phyloP scores from a whole-genome alignment of 2,113 vertebrate species.

The Phasianus colchicus region DNA sequence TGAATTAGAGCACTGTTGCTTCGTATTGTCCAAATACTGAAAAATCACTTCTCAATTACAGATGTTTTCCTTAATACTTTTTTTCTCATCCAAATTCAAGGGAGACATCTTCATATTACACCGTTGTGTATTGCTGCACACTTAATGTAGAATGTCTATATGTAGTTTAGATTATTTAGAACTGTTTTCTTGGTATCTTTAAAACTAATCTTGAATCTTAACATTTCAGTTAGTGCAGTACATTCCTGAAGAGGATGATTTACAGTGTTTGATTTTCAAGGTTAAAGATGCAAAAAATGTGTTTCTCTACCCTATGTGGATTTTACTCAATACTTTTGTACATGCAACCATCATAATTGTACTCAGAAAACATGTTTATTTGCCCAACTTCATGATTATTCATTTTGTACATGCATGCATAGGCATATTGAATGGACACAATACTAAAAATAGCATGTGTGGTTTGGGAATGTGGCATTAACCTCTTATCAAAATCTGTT shows the following conservation, averaged over 20 bases:
- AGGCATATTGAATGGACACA: neutral
- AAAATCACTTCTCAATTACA: slow-evolving; percentile 18
- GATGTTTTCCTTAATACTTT: neutral
- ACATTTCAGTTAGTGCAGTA: neutral
- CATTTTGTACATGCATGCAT: accelerated
- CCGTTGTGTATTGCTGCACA: neutral
- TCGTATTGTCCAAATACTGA: neutral
- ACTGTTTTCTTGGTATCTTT: neutral
- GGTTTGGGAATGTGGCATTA: neutral
- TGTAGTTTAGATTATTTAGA: slow-evolving; percentile 1
- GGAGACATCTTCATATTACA: neutral
- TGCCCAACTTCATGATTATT: neutral
- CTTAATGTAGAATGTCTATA: neutral
- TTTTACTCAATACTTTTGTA: neutral
- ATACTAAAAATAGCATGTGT: neutral
- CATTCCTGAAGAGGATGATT: neutral
- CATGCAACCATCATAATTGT: neutral
- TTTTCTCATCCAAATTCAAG: neutral
- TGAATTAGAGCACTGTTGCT: neutral
- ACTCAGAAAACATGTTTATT: neutral
- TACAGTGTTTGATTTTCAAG: neutral
- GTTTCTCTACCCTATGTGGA: neutral
- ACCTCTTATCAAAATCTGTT: neutral
- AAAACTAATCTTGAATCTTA: neutral
- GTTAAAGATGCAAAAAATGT: neutral